These are phyloP conservation scores for Toxotes lorentzi DNA, from an alignment of 2,797 vertebrate species.

Conservation along the genomic window DNA sequence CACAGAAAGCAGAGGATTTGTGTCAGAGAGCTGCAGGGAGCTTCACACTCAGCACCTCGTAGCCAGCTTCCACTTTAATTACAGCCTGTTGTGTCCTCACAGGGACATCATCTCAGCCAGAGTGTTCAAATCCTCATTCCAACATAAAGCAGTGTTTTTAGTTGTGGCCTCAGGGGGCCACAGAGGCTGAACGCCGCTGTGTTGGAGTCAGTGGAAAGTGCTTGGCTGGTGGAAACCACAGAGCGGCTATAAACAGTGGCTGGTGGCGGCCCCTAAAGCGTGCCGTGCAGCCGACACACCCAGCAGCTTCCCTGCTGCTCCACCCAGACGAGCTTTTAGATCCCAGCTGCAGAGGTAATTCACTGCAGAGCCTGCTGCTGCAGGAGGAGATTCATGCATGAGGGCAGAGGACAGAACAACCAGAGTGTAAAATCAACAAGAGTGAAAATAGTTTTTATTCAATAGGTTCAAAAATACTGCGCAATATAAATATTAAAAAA, in stretches of 20 bases:
- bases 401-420: not conserved
- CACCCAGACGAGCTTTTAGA: constrained; percentile 18
- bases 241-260: constrained; percentile 76
- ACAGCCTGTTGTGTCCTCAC: not conserved
- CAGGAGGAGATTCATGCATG: not conserved
- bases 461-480: constrained; percentile 70
- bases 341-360: constrained; percentile 49
- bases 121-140: constrained; percentile 23
- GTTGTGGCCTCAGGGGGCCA: constrained; percentile 26
- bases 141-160: constrained; percentile 37
- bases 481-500: constrained; percentile 84
- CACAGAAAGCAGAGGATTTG: not conserved
- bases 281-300: constrained; percentile 67
- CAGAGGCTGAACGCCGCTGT: constrained; percentile 32
- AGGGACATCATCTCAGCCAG: not conserved
- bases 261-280: constrained; percentile 57
- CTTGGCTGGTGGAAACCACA: constrained; percentile 74
- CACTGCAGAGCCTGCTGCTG: not conserved
- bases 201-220: constrained; percentile 70
- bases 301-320: constrained; percentile 51
- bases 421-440: not conserved
- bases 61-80: constrained; percentile 38
- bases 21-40: constrained; percentile 46
- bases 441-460: constrained; percentile 78
- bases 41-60: constrained; percentile 54